phyloP scores from a whole-genome alignment of 2,797 vertebrate genomes.

The Artibeus jamaicensis region DNA sequence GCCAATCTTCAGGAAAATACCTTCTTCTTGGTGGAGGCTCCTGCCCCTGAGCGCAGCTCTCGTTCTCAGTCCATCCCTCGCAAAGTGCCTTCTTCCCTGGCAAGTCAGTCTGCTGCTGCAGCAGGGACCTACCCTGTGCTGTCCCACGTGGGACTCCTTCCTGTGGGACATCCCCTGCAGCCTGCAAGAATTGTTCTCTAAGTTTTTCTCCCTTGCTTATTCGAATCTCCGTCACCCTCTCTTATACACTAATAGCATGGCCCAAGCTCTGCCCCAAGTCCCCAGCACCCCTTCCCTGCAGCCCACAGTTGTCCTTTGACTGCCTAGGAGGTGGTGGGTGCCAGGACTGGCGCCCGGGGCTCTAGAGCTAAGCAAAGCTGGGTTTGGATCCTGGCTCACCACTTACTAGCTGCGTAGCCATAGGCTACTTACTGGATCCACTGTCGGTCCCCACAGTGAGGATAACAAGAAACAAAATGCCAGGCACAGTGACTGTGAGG shows the following conservation, averaged over 20 bases:
- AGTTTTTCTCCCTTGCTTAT: background rate
- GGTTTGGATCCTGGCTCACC: background rate
- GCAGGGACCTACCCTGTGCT: background rate
- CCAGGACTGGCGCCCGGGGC: background rate
- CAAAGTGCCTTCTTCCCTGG: rapidly evolving
- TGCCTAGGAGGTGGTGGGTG: too few relatives aligned
- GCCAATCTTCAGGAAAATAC: background rate
- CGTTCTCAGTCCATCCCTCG: background rate
- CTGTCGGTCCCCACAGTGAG: background rate
- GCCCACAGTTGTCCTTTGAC: background rate
- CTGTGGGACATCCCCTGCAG: background rate
- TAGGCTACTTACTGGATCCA: background rate
- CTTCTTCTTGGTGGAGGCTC: background rate
- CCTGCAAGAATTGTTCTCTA: background rate
- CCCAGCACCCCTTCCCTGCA: background rate
- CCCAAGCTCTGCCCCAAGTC: background rate
- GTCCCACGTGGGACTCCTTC: rapidly evolving
- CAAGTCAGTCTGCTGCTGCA: background rate
- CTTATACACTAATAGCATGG: background rate
- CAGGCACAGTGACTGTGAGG: background rate
- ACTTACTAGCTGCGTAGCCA: background rate
- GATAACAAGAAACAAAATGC: background rate
- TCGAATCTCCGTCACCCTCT: background rate
- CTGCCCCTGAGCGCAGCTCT: background rate
- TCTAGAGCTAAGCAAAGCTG: background rate